Conservation (phyloP, 2,113 vertebrate species). For the Drymodes brunneopygia region DNA sequence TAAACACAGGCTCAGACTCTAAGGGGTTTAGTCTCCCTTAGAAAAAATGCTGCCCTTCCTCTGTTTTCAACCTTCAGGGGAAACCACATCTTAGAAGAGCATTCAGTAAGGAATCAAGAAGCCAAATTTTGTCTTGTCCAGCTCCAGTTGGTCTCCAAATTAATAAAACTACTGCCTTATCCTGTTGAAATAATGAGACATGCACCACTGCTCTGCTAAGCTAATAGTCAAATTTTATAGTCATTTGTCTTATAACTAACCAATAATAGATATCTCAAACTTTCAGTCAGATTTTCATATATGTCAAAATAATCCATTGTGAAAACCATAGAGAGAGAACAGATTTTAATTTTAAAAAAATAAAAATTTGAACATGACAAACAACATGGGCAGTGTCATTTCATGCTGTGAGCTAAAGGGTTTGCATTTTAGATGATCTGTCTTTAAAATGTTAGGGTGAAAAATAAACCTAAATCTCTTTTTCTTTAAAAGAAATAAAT, state of each 20-base stretch:
- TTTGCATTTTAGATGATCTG: slow-evolving; percentile 21
- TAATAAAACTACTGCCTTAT: neutral
- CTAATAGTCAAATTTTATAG: neutral
- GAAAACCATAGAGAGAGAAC: neutral
- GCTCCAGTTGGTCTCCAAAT: neutral
- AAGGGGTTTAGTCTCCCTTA: neutral
- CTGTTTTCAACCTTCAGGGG: neutral
- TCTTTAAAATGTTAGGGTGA: slow-evolving; percentile 35
- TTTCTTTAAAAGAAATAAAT: slow-evolving; percentile 71
- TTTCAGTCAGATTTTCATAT: neutral
- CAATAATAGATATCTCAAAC: neutral
- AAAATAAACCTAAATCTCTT: slow-evolving; percentile 59
- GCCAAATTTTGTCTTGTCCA: neutral
- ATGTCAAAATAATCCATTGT: neutral
- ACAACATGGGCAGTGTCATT: neutral
- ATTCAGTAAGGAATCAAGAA: neutral
- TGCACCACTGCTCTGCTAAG: neutral
- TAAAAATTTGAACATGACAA: neutral
- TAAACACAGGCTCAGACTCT: neutral
- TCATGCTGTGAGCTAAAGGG: neutral
- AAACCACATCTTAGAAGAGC: neutral
- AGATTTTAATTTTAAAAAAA: neutral
- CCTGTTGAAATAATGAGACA: neutral
- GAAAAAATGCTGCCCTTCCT: neutral
- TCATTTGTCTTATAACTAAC: neutral